A percentile compares a stretch with the other conserved stretches of the same genome.
phyloP scores from a whole-genome alignment of 2,797 vertebrate genomes.

The Pitangus sulphuratus region DNA sequence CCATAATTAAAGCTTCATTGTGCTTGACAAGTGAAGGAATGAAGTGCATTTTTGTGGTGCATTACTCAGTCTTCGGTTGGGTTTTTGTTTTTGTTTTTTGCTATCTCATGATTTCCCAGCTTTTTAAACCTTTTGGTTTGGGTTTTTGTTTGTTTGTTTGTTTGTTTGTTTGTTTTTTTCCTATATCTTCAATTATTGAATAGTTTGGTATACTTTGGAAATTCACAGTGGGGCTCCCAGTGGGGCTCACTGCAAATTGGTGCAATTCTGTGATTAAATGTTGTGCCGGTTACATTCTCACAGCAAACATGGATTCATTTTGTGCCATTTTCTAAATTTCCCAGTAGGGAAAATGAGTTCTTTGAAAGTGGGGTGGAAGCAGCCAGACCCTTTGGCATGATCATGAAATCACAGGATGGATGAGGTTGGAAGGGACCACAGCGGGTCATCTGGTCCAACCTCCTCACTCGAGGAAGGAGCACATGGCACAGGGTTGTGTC shows the following conservation, averaged over 20 bases:
- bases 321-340: background rate
- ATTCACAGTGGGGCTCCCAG: background rate
- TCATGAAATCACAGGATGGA: background rate
- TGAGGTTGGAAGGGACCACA: background rate
- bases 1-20: slow-evolving; percentile 37
- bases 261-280: background rate
- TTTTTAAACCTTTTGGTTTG: background rate
- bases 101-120: background rate
- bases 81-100: background rate
- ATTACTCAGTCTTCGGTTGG: background rate
- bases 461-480: background rate
- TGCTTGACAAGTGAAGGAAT: background rate
- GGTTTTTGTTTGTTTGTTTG: too few relatives aligned
- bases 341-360: background rate
- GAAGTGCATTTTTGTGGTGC: background rate
- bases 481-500: background rate
- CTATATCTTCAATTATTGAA: background rate
- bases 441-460: background rate
- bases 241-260: slow-evolving; percentile 21
- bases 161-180: background rate
- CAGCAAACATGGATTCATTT: background rate
- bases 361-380: background rate
- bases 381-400: background rate
- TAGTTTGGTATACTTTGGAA: background rate
- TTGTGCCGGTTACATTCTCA: background rate